Conservation (phyloP, 2,797 vertebrate genomes). For the Meda fulgida region DNA sequence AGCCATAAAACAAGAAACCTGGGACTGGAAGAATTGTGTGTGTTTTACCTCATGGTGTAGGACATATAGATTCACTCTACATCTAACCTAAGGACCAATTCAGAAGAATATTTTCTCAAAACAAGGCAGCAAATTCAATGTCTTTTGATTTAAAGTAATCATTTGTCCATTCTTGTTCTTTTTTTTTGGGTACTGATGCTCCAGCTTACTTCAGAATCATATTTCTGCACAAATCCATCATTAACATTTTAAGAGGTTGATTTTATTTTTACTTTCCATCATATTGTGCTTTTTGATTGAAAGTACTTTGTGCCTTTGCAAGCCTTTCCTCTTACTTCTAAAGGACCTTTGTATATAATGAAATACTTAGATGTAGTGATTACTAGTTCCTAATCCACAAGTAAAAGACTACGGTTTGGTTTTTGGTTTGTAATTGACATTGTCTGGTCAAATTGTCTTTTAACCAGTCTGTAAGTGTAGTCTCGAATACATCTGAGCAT, state of each 20-base stretch:
- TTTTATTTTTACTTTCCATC: conserved; percentile 47
- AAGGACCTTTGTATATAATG: conserved; percentile 58
- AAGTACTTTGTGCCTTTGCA: conserved; percentile 64
- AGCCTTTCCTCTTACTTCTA: conserved; percentile 54
- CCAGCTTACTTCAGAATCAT: conserved; percentile 29
- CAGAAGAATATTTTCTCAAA: conserved; percentile 35
- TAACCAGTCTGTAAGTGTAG: conserved; percentile 54
- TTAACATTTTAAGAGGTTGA: conserved; percentile 19
- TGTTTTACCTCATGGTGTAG: conserved; percentile 58
- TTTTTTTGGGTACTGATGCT: conserved; percentile 22
- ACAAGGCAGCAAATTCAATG: conserved; percentile 46
- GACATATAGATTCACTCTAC: conserved; percentile 69
- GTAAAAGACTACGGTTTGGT: conserved; percentile 5
- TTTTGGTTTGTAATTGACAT: conserved; percentile 18
- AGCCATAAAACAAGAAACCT: conserved; percentile 77
- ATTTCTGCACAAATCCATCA: conserved; percentile 50
- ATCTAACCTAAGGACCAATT: conserved; percentile 77
- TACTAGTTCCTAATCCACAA: conserved; percentile 46
- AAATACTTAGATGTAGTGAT: conserved; percentile 34
- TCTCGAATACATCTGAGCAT: conserved; percentile 59
- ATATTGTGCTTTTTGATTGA: conserved; percentile 58
- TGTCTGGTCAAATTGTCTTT: conserved; percentile 62
- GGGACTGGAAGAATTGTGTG: conserved; percentile 74
- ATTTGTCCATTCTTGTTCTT: conserved; percentile 24
- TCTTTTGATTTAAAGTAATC: conserved; percentile 33